Evolutionary conservation across 2,888 invertebrate species (phyloP), one percentile per base, ranked within the genome.

Genomic region (Diarsia mendica): DNA sequence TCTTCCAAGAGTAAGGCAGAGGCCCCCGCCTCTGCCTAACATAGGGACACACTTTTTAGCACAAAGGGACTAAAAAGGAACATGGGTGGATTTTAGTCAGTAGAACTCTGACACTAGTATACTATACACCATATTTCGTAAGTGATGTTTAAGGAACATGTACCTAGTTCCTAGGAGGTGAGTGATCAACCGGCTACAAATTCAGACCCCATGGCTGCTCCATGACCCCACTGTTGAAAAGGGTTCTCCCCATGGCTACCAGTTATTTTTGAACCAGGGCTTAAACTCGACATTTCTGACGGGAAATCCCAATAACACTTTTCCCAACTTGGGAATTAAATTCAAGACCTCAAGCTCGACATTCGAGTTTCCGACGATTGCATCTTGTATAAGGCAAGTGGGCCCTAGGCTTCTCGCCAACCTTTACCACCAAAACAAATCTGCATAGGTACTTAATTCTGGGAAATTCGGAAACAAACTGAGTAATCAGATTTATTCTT

Each of bases 401-500:
- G 23, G 8, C 20, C 67, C 39, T 44, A 20, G 8, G 8, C 15
- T 0, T 44, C 66, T 71, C 1, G 4, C 28, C 44, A 11, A 0
- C 23, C 23, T 9, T 10, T 46, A 49, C 33, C 11, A 74, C 1
- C n/a, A 73, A 63, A 74, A 48, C n/a, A 63, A 74, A 63, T 39
- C 33, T 20, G 8, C 51, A 39, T 5, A n/a, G n/a, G n/a, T n/a
- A 28, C 28, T 28, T 28, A 28, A 18, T 67, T 66, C 66, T 77
- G 48, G 49, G 70, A 53, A 48, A 53, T 63, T 55, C 66, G 44
- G 61, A 61, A 69, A 39, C 0, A 49, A 49, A 53, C 55, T 44
- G 28, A 61, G 65, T 39, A 76, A 76, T 77, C 20, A 33, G 3
- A 53, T 58, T 55, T 77, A 61, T 61, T 60, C 8, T 23, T 64